These are phyloP conservation scores for Drosophila tsacasi DNA, from an alignment of 1,140 invertebrate species.

Conservation along the genomic window DNA sequence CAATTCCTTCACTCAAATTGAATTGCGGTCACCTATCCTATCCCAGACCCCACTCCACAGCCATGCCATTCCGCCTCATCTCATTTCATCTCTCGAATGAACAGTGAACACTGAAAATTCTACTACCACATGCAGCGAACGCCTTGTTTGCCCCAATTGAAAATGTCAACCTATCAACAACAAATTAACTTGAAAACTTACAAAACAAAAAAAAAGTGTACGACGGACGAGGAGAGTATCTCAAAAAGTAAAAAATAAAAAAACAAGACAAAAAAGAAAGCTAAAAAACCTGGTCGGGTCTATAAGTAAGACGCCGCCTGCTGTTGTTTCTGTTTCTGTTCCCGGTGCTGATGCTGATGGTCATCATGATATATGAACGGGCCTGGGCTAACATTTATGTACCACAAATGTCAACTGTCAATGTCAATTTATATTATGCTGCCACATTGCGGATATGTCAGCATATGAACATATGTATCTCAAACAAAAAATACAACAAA, in stretches of 20 bases:
- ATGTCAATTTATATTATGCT: conserved; percentile 82
- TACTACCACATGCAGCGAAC: conserved; percentile 66
- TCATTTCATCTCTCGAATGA: conserved; percentile 42
- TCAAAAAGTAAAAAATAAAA: conserved; percentile 14
- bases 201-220: conserved; percentile 55
- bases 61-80: conserved; percentile 40
- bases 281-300: conserved; percentile 65
- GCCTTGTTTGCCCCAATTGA: conserved; percentile 74
- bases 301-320: conserved; percentile 78
- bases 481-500: conserved; percentile 50
- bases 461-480: conserved; percentile 78
- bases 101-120: conserved; percentile 27
- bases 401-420: conserved; percentile 82
- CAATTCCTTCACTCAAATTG: conserved; percentile 57
- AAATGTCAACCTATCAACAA: conserved; percentile 80
- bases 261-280: conserved; percentile 67
- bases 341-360: conserved; percentile 35
- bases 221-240: conserved; percentile 19
- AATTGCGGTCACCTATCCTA: conserved; percentile 55
- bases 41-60: neutral
- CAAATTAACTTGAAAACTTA: conserved; percentile 77
- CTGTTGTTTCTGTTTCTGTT: conserved; percentile 59
- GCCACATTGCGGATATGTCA: conserved; percentile 82
- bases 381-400: conserved; percentile 81
- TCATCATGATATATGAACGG: conserved; percentile 75